Percentiles rank a stretch among this genome's conserved stretches.
These are phyloP conservation scores for Zeugodacus cucurbitae DNA, from an alignment of 1,140 invertebrate species.

Conservation along the genomic window DNA sequence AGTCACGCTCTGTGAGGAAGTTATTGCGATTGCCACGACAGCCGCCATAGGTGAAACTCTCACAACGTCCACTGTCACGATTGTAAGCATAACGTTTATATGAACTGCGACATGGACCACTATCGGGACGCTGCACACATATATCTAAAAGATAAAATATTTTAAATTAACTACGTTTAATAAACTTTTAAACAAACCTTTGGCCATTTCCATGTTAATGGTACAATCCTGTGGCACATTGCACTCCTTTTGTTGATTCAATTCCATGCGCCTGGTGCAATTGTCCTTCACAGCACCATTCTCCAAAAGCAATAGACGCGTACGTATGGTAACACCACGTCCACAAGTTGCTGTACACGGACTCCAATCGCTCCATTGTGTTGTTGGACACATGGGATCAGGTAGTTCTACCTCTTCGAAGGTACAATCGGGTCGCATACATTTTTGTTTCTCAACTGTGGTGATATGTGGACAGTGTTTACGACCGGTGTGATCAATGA, in stretches of 20 bases:
- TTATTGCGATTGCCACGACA: conserved; percentile 92
- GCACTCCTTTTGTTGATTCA: conserved; percentile 76
- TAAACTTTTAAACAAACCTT: conserved; percentile 67
- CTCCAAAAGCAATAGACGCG: conserved; percentile 74
- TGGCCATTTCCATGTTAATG: conserved; percentile 79
- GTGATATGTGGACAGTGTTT: conserved; percentile 81
- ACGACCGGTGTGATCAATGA: conserved; percentile 77
- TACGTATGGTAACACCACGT: conserved; percentile 76
- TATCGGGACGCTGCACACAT: conserved; percentile 78
- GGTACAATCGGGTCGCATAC: conserved; percentile 74
- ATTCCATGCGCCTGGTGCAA: conserved; percentile 72
- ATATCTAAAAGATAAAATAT: conserved; percentile 73
- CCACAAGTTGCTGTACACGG: conserved; percentile 78
- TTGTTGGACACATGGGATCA: conserved; percentile 75
- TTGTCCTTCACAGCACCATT: conserved; percentile 69
- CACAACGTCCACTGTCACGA: conserved; percentile 76
- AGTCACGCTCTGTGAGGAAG: conserved; percentile 83
- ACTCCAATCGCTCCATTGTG: conserved; percentile 79
- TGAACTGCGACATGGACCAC: conserved; percentile 84
- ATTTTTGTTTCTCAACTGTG: conserved; percentile 80
- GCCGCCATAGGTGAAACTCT: conserved; percentile 87
- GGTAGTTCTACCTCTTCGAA: conserved; percentile 68
- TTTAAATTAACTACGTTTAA: too few relatives aligned
- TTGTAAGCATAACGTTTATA: conserved; percentile 89
- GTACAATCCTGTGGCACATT: conserved; percentile 74